A percentile compares a stretch with the other conserved stretches of the same genome.
Evolutionary conservation across 2,113 vertebrate species (phyloP).

Genomic region (Balaeniceps rex): DNA sequence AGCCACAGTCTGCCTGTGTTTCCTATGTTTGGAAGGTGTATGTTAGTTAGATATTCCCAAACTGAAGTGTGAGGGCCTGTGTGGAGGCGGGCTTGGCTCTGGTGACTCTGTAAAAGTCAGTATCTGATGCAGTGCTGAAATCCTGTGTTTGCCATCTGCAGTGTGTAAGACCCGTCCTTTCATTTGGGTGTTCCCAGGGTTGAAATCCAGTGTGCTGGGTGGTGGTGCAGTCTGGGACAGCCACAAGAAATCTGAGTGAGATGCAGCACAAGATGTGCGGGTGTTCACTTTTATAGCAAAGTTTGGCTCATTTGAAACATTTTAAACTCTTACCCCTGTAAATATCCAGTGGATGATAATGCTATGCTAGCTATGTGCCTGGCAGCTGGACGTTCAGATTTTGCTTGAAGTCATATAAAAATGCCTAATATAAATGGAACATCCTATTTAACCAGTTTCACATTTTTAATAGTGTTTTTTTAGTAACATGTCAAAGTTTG

Average conservation of each 20-base stretch:
- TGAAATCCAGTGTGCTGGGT: accelerated
- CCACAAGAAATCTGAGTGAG: accelerated
- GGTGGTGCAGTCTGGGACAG: background rate
- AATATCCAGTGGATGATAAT: background rate
- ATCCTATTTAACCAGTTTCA: background rate
- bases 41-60: background rate
- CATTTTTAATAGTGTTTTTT: background rate
- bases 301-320: background rate
- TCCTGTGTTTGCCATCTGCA: background rate
- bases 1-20: background rate
- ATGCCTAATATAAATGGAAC: background rate
- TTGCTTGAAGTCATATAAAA: background rate
- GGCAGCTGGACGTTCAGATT: background rate
- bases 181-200: background rate
- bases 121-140: background rate
- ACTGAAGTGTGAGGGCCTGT: background rate
- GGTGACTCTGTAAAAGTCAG: background rate
- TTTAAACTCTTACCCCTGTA: background rate
- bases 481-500: background rate
- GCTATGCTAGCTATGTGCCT: background rate
- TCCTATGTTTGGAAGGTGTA: background rate
- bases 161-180: background rate
- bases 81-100: background rate
- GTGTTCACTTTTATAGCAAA: background rate
- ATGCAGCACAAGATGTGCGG: background rate